phyloP scores from a whole-genome alignment of 2,113 vertebrate genomes.

The Platichthys flesus region DNA sequence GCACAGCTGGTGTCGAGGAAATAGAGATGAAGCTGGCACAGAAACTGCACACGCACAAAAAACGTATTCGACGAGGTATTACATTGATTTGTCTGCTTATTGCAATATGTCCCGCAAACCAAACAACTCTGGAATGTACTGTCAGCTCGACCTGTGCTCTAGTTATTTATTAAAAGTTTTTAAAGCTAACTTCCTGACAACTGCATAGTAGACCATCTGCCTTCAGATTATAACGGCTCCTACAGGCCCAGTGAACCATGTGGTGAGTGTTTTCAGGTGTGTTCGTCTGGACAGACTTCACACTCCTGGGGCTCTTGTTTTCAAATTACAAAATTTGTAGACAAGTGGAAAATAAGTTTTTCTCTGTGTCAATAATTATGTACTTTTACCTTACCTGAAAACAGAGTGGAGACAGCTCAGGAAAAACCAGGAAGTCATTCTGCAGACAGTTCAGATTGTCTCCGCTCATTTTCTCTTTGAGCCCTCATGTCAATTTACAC shows the following conservation, averaged over 20 bases:
- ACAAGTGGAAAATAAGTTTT: too few relatives aligned
- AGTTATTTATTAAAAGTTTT: too few relatives aligned
- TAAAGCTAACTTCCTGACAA: too few relatives aligned
- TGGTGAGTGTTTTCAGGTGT: too few relatives aligned
- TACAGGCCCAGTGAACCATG: too few relatives aligned
- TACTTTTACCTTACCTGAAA: too few relatives aligned
- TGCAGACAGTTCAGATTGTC: neutral
- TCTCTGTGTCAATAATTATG: too few relatives aligned
- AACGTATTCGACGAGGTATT: slow-evolving; percentile 16
- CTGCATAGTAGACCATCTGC: too few relatives aligned
- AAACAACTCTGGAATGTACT: neutral
- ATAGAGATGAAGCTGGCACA: slow-evolving; percentile 23
- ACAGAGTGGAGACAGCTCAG: neutral
- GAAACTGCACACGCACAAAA: slow-evolving; percentile 19
- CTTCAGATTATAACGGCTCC: too few relatives aligned
- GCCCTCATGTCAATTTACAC: neutral
- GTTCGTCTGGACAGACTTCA: too few relatives aligned
- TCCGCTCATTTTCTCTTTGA: neutral
- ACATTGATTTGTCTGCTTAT: slow-evolving; percentile 24
- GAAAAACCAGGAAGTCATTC: neutral
- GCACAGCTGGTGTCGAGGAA: slow-evolving; percentile 56
- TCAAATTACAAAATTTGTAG: too few relatives aligned
- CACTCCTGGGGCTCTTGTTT: too few relatives aligned
- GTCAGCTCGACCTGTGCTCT: neutral
- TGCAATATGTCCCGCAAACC: neutral